Evolutionary conservation across 2,113 vertebrate species (phyloP).

Genomic region (Pygoscelis adeliae): DNA sequence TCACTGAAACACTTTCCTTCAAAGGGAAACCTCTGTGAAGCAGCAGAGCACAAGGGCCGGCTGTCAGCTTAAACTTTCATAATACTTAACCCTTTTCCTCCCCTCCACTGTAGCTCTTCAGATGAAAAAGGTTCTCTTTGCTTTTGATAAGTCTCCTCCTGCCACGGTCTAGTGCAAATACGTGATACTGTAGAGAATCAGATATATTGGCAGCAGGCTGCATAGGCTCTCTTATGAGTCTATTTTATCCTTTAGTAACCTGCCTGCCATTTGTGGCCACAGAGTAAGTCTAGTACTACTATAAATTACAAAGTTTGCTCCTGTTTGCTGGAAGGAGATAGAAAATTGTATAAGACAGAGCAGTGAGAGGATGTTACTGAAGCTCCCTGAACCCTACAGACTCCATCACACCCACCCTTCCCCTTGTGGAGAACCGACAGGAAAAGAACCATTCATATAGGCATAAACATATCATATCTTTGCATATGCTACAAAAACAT

Average conservation of each 20-base stretch:
- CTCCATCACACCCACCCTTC: neutral
- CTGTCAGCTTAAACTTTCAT: conserved; percentile 1
- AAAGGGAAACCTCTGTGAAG: conserved; percentile 47
- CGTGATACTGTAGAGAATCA: neutral
- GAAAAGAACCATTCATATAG: neutral
- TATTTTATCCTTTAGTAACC: neutral
- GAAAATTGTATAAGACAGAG: neutral
- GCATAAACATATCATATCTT: neutral
- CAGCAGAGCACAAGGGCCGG: neutral
- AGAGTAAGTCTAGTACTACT: neutral
- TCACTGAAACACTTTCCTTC: conserved; percentile 65
- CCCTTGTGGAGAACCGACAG: neutral
- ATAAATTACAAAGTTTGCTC: neutral
- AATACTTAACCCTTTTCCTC: conserved; percentile 30
- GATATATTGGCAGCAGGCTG: neutral
- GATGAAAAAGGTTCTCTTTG: neutral
- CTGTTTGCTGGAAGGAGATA: neutral
- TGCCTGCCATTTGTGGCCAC: neutral
- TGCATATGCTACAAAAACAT: neutral
- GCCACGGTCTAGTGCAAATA: neutral
- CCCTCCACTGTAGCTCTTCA: neutral
- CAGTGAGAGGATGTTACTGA: neutral
- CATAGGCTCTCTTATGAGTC: neutral
- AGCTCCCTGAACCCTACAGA: neutral
- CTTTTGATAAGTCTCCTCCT: neutral